Percentiles rank a stretch among this genome's conserved stretches.
phyloP scores from a whole-genome alignment of 2,888 invertebrate genomes.

The Morinoia aosen region DNA sequence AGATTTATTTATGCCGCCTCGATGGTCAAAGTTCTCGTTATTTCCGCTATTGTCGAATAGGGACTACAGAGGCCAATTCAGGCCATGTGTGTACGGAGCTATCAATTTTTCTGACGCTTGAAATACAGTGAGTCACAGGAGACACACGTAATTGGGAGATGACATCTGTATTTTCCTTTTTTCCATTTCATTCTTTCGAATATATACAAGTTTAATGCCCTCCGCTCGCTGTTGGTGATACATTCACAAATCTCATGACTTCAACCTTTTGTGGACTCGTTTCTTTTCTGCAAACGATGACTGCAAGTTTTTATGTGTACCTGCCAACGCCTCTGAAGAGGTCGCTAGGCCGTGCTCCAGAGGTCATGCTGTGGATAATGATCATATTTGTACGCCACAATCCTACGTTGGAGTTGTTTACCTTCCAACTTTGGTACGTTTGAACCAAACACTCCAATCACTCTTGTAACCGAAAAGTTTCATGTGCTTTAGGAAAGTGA shows the following conservation, averaged over 20 bases:
- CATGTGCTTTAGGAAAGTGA: background rate
- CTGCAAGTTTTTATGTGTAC: background rate
- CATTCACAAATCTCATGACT: background rate
- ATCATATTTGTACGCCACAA: constrained; percentile 13
- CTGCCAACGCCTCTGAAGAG: constrained; percentile 12
- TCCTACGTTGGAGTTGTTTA: constrained; percentile 15
- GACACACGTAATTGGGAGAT: background rate
- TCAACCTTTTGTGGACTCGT: background rate
- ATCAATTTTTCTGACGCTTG: background rate
- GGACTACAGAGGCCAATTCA: background rate
- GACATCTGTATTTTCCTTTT: background rate
- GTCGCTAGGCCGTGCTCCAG: constrained; percentile 23
- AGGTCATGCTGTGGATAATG: constrained; percentile 34
- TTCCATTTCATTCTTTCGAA: too few relatives aligned
- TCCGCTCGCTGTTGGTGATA: background rate
- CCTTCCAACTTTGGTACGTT: background rate
- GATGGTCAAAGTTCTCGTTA: background rate
- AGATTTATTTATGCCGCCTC: too few relatives aligned
- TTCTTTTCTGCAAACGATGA: background rate
- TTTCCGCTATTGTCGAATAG: background rate
- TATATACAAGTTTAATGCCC: background rate
- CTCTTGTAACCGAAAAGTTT: background rate
- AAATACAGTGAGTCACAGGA: background rate
- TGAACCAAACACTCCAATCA: constrained; percentile 23
- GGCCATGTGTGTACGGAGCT: background rate